A percentile compares a stretch with the other conserved stretches of the same genome.
These are phyloP conservation scores for Platorchestia sp. DNA, from an alignment of 1,140 invertebrate species.

Conservation along the genomic window DNA sequence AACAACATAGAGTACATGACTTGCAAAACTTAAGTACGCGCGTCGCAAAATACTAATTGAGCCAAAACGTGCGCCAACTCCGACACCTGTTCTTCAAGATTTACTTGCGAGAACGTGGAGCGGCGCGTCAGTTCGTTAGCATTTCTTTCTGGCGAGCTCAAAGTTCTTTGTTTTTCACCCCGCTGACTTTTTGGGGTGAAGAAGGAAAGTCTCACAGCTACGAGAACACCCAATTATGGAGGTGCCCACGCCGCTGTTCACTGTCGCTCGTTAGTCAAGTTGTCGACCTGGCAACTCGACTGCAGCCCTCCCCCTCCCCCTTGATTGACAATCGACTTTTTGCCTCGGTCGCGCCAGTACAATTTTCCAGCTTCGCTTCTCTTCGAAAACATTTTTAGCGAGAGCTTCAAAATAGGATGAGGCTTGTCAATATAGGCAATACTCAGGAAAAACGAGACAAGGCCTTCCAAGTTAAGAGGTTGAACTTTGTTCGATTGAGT, in stretches of 20 bases:
- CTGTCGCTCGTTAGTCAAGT: constrained; percentile 33
- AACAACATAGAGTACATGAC: neutral
- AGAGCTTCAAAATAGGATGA: neutral
- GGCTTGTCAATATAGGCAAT: neutral
- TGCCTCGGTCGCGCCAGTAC: neutral
- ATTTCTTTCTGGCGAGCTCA: neutral
- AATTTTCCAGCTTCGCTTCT: neutral
- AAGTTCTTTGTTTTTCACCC: neutral
- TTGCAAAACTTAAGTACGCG: neutral
- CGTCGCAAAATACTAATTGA: neutral
- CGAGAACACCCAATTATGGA: constrained; percentile 19
- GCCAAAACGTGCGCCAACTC: neutral
- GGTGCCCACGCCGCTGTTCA: neutral
- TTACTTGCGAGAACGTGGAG: neutral
- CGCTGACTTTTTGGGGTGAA: neutral
- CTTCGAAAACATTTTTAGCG: neutral
- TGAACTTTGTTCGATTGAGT: neutral
- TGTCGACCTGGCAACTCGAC: neutral
- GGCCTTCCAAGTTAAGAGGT: neutral
- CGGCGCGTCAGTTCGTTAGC: neutral
- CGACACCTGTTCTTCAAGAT: neutral
- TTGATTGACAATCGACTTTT: constrained; percentile 17
- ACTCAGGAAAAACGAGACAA: neutral
- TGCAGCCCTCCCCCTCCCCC: neutral
- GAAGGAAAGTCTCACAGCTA: neutral